Evolutionary conservation across 1,140 invertebrate genomes (phyloP).

Genomic region (Tyrophagus putrescentiae): DNA sequence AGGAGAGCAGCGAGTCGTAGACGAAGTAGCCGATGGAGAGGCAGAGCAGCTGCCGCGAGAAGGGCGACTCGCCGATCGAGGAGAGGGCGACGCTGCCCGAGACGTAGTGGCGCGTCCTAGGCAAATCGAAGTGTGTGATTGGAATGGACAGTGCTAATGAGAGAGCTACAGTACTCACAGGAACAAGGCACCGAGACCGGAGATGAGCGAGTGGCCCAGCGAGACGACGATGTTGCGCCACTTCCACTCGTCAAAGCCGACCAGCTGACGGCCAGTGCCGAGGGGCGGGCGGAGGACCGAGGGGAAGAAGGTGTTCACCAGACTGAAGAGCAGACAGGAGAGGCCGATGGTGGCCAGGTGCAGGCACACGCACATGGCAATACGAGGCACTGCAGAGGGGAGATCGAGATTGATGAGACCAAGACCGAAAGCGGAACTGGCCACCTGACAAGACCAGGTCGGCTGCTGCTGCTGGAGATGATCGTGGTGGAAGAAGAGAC

Average conservation of each 20-base stretch:
- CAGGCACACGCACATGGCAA: no score
- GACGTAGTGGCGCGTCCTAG: background rate
- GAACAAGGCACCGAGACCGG: background rate
- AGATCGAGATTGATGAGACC: no score
- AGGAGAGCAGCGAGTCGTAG: conserved; percentile 7
- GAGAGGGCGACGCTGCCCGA: no score
- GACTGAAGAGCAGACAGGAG: background rate
- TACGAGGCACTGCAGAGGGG: no score
- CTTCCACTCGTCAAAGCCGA: conserved; percentile 5
- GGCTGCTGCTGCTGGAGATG: no score
- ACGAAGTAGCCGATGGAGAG: conserved; percentile 18
- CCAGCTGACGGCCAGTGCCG: background rate
- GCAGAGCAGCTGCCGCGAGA: background rate
- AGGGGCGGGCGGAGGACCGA: background rate
- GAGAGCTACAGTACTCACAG: conserved; percentile 8
- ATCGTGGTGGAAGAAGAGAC: no score
- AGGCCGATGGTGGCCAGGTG: background rate
- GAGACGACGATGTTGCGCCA: conserved; percentile 12
- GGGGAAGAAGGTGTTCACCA: background rate
- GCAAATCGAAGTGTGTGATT: background rate
- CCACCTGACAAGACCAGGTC: no score
- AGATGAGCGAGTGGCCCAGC: conserved; percentile 3
- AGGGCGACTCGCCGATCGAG: background rate
- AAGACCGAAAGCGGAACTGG: no score
- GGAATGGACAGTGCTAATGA: background rate